A percentile compares a stretch with the other conserved stretches of the same genome.
phyloP scores from a whole-genome alignment of 2,113 vertebrate genomes.

The Sakesphorus luctuosus region DNA sequence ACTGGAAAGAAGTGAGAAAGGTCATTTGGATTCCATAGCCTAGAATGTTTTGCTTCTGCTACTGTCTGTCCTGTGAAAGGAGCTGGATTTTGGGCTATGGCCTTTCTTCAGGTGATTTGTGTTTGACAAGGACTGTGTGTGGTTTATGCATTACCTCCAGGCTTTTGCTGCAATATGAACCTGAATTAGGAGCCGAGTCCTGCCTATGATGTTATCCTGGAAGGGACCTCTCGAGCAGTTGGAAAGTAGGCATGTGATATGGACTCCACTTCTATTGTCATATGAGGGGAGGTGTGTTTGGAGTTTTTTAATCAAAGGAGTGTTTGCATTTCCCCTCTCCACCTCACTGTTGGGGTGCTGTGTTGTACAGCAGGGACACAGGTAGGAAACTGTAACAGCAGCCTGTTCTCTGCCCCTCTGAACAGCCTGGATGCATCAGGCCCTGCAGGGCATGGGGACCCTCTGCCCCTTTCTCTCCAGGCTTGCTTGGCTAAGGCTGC shows the following conservation, averaged over 20 bases:
- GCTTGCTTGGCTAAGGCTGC: not conserved
- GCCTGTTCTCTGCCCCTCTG: not conserved
- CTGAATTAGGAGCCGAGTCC: not conserved
- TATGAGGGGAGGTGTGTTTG: rapidly evolving
- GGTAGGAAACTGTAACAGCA: not conserved
- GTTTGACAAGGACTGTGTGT: not conserved
- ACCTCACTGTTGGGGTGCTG: rapidly evolving
- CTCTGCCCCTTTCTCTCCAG: not conserved
- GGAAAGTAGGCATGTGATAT: not conserved
- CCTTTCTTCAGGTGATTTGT: not conserved
- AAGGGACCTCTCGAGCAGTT: not conserved
- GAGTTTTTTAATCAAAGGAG: not conserved
- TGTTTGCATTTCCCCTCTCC: not conserved
- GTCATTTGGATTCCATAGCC: not conserved
- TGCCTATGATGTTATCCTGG: not conserved
- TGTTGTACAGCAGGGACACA: rapidly evolving
- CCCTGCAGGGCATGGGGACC: not conserved
- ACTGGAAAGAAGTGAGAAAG: not conserved
- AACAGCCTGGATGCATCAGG: not conserved
- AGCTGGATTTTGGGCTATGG: not conserved
- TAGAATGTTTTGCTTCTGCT: not conserved
- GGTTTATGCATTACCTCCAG: not conserved
- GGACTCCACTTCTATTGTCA: not conserved
- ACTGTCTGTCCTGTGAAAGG: not conserved
- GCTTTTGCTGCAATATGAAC: not conserved